Conservation (phyloP, 1,140 invertebrate genomes). For the Caenorhabditis latens region DNA sequence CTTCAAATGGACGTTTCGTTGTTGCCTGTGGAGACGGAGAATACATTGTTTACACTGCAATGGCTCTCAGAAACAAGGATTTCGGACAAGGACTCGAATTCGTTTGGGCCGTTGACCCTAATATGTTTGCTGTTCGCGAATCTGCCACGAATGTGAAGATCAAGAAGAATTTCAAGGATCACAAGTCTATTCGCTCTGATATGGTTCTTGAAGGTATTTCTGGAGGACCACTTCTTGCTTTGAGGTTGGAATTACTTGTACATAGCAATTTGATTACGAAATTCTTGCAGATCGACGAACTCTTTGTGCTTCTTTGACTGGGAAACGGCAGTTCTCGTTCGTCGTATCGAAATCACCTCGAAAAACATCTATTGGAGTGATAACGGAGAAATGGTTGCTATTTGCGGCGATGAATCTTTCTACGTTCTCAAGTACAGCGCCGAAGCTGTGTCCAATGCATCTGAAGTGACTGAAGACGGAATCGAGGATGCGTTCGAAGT, state of each 20-base stretch:
- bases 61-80: conserved; percentile 97
- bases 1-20: conserved; percentile 96
- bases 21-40: conserved; percentile 99
- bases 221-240: conserved; percentile 93
- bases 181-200: conserved; percentile 72
- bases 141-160: conserved; percentile 90
- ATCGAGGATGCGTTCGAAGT: conserved; percentile 97
- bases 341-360: conserved; percentile 92
- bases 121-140: conserved; percentile 92
- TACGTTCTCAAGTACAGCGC: conserved; percentile 91
- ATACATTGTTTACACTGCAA: conserved; percentile 99
- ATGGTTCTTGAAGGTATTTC: conserved; percentile 84
- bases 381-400: conserved; percentile 88
- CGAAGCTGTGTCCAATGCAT: conserved; percentile 83
- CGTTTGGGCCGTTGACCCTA: conserved; percentile 97
- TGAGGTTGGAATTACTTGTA: conserved; percentile 77
- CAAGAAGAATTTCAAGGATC: conserved; percentile 94
- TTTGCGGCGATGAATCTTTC: conserved; percentile 95
- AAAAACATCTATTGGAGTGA: conserved; percentile 96
- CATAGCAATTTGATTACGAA: background rate
- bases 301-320: conserved; percentile 97
- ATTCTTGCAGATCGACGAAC: conserved; percentile 84
- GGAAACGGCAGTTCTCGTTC: conserved; percentile 91
- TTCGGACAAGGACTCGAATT: conserved; percentile 95
- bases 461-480: conserved; percentile 89